These are phyloP conservation scores for Troides oblongomaculatus DNA, from an alignment of 2,888 invertebrate genomes.

Conservation along the genomic window DNA sequence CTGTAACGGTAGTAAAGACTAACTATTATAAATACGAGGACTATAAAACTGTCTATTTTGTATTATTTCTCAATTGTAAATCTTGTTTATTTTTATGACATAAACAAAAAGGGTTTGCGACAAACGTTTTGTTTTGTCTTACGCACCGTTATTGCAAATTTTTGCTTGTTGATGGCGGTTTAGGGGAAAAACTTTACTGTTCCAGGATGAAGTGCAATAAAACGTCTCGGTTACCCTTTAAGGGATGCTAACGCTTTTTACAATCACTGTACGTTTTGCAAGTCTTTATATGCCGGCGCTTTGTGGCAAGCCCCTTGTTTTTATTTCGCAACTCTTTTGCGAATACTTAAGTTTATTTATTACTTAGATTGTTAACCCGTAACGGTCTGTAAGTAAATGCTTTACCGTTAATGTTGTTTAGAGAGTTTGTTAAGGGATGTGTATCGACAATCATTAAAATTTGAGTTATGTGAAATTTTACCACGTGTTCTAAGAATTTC, in stretches of 20 bases:
- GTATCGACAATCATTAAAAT: not conserved
- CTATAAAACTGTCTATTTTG: not conserved
- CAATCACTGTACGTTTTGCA: slow-evolving; percentile 34
- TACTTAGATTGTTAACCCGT: slow-evolving; percentile 37
- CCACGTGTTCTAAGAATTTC: not conserved
- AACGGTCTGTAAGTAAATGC: slow-evolving; percentile 49
- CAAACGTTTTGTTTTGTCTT: slow-evolving; percentile 3
- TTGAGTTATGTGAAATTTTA: not conserved
- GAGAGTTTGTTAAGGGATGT: slow-evolving; percentile 18
- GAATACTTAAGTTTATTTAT: slow-evolving; percentile 44
- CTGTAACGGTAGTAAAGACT: slow-evolving; percentile 5
- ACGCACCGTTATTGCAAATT: slow-evolving; percentile 25
- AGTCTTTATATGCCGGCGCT: slow-evolving; percentile 40
- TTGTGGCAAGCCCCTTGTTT: slow-evolving; percentile 45
- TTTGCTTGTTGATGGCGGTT: slow-evolving; percentile 16
- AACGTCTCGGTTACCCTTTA: slow-evolving; percentile 48
- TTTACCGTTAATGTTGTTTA: slow-evolving; percentile 42
- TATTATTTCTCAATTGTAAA: slow-evolving; percentile 3
- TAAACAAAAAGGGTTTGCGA: not conserved
- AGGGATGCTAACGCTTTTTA: slow-evolving; percentile 47
- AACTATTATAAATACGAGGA: not conserved
- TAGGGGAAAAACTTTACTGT: slow-evolving; percentile 22
- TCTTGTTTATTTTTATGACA: slow-evolving; percentile 14
- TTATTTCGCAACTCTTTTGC: slow-evolving; percentile 51
- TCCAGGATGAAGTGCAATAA: slow-evolving; percentile 53